Evolutionary conservation across 2,113 vertebrate genomes (phyloP), one percentile per base, ranked within the genome.

Genomic region (Galbula dea): DNA sequence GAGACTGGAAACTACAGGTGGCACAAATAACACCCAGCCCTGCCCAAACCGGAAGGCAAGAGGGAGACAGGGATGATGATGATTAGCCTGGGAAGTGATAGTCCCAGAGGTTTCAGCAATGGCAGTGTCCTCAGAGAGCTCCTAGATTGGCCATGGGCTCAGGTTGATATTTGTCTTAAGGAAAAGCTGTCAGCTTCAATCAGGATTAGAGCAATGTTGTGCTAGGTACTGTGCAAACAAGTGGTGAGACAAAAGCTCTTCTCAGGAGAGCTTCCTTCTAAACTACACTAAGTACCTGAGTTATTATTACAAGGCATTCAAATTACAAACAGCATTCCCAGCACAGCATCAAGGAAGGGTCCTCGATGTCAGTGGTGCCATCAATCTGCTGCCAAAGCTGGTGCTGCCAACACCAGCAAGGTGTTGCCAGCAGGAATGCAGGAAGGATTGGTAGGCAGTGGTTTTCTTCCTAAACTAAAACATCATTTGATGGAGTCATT

Each of bases 31-130:
- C 78, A 65, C 24, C 2, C 4, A 58, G 52, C 67, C 2, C 37
- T 71, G 79, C 59, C 76, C 61, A 80, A 67, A 46, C 0, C 43
- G 6, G 0, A 8, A 22, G 67, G 12, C 14, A 69, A 41, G 16
- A 23, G 57, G 0, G 27, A 74, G 65, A 43, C 0, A 17, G 17
- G n/a, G 39, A 7, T 0, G 0, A 9, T 0, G 0, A 9, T 3
- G n/a, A 45, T 37, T 1, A 32, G 34, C 24, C 48, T 52, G 30
- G 20, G 4, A n/a, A 66, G 76, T 5, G 16, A 29, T 0, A 62
- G 65, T 10, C 73, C 10, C 55, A 10, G 37, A 24, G 0, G 17
- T 30, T 66, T 74, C 54, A 13, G 87, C 52, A 75, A 6, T 0
- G 12, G 72, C 54, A 12, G 34, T 3, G 61, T 54, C 88, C 83